These are phyloP conservation scores for Taenaris catops DNA, from an alignment of 2,888 invertebrate genomes.

Conservation along the genomic window DNA sequence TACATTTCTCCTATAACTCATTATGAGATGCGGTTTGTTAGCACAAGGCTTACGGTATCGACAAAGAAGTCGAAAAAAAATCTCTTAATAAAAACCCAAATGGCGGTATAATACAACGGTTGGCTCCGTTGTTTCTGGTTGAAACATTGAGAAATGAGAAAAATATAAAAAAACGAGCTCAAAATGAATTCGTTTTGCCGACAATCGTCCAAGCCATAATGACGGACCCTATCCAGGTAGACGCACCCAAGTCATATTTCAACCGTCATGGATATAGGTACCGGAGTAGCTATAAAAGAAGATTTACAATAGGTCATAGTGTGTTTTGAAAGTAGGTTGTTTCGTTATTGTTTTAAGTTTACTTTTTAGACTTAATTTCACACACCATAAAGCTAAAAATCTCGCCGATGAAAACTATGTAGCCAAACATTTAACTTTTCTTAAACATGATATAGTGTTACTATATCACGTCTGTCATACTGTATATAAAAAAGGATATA, in stretches of 20 bases:
- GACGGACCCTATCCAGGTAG: slow-evolving; percentile 75
- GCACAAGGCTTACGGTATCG: slow-evolving; percentile 45
- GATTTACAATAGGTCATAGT: slow-evolving; percentile 66
- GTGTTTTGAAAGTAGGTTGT: slow-evolving; percentile 70
- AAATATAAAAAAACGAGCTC: slow-evolving; percentile 44
- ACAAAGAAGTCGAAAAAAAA: slow-evolving; percentile 39
- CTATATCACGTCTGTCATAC: too few relatives aligned
- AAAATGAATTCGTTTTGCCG: slow-evolving; percentile 68
- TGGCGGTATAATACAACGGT: slow-evolving; percentile 39
- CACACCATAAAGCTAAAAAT: too few relatives aligned
- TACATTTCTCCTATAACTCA: slow-evolving; percentile 7
- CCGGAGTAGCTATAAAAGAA: slow-evolving; percentile 67
- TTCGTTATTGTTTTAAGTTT: too few relatives aligned
- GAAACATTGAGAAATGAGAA: slow-evolving; percentile 47
- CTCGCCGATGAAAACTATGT: too few relatives aligned
- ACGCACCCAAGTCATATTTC: slow-evolving; percentile 73
- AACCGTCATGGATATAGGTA: slow-evolving; percentile 66
- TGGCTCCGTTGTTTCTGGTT: slow-evolving; percentile 52
- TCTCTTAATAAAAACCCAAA: slow-evolving; percentile 29
- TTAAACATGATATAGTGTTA: too few relatives aligned
- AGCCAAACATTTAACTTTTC: too few relatives aligned
- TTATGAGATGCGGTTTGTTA: slow-evolving; percentile 42
- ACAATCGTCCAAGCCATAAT: slow-evolving; percentile 70
- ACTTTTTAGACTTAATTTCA: too few relatives aligned
- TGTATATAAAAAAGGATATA: too few relatives aligned